Conservation (phyloP, 2,888 invertebrate species). For the Ptilodon capucinus region DNA sequence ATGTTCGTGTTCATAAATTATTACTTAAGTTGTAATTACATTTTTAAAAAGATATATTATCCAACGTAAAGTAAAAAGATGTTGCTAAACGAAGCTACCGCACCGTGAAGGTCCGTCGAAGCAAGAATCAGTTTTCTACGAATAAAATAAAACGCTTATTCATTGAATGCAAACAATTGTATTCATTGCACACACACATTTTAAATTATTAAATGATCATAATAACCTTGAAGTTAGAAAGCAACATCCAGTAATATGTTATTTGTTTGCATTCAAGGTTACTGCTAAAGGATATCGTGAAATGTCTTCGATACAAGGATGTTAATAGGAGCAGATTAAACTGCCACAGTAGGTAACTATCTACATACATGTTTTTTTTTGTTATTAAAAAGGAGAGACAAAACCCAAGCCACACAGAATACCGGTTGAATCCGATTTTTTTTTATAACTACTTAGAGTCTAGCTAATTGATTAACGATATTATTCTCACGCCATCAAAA, state of each 20-base stretch:
- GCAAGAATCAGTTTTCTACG: not conserved
- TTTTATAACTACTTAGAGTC: too few relatives aligned
- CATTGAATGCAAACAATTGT: not conserved
- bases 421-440: too few relatives aligned
- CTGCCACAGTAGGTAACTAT: not conserved
- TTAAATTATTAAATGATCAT: constrained; percentile 4
- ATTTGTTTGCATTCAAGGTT: constrained; percentile 3
- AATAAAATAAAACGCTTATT: not conserved
- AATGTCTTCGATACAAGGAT: not conserved
- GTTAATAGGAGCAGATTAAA: not conserved
- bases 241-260: not conserved
- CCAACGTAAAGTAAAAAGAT: not conserved
- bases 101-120: not conserved
- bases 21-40: too few relatives aligned
- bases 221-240: constrained; percentile 32
- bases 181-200: constrained; percentile 1
- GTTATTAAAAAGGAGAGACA: too few relatives aligned
- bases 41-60: too few relatives aligned
- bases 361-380: too few relatives aligned
- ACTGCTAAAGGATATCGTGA: not conserved
- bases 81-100: constrained; percentile 7
- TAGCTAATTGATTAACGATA: too few relatives aligned
- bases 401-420: too few relatives aligned
- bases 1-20: too few relatives aligned
- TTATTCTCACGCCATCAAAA: too few relatives aligned